Percentiles rank a stretch among this genome's conserved stretches.
Evolutionary conservation across 1,140 invertebrate genomes (phyloP).

Genomic region (Battus philenor): DNA sequence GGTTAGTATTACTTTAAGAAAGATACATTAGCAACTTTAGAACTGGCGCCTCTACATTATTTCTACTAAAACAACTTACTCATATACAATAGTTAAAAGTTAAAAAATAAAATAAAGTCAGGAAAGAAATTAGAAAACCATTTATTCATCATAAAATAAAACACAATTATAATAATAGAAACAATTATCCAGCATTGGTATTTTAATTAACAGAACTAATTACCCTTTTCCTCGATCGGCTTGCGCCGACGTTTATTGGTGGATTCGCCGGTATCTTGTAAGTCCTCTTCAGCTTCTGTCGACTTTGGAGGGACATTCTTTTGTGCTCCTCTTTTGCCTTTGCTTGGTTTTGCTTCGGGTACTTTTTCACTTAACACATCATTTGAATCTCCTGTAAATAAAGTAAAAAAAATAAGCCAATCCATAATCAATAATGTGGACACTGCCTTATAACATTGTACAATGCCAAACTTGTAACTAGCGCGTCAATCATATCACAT

Average conservation of each 20-base stretch:
- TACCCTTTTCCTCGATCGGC: conserved; percentile 60
- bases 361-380: conserved; percentile 39
- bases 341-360: conserved; percentile 39
- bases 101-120: conserved; percentile 47
- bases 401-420: too few relatives aligned
- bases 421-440: too few relatives aligned
- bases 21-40: too few relatives aligned
- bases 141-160: conserved; percentile 63
- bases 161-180: conserved; percentile 53
- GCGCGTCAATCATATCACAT: too few relatives aligned
- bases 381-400: conserved; percentile 42
- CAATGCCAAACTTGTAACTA: too few relatives aligned
- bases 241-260: conserved; percentile 56
- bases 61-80: too few relatives aligned
- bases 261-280: conserved; percentile 47
- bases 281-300: conserved; percentile 35
- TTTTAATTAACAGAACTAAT: conserved; percentile 47
- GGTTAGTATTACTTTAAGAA: too few relatives aligned
- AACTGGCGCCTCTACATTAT: too few relatives aligned
- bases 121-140: conserved; percentile 51
- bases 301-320: conserved; percentile 41
- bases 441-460: too few relatives aligned
- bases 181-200: conserved; percentile 43
- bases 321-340: conserved; percentile 48
- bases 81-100: too few relatives aligned